Percentiles rank a stretch among this genome's conserved stretches.
phyloP scores from a whole-genome alignment of 2,888 invertebrate species.

The Subacronicta megacephala region DNA sequence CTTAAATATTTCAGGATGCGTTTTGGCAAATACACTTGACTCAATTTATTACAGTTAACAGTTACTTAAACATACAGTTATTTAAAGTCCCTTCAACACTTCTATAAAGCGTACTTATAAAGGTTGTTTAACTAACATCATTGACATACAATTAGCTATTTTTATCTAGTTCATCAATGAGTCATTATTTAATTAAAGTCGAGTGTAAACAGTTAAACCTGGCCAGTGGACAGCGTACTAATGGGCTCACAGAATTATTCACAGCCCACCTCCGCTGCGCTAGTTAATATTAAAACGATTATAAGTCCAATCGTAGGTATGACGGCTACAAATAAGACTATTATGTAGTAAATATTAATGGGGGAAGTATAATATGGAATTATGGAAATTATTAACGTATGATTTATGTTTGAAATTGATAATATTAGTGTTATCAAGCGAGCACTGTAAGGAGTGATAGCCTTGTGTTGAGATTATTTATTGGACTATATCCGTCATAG shows the following conservation, averaged over 20 bases:
- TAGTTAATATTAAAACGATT: slow-evolving; percentile 31
- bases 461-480: too few relatives aligned
- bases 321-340: slow-evolving; percentile 12
- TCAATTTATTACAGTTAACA: too few relatives aligned
- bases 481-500: too few relatives aligned
- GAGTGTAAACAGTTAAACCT: slow-evolving; percentile 47
- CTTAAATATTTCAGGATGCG: too few relatives aligned
- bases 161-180: slow-evolving; percentile 40
- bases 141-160: slow-evolving; percentile 16
- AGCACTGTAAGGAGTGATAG: too few relatives aligned
- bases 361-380: background rate
- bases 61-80: too few relatives aligned
- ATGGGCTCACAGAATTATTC: slow-evolving; percentile 54
- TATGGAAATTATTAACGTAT: background rate
- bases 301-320: slow-evolving; percentile 31
- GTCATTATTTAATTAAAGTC: slow-evolving; percentile 45
- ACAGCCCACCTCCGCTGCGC: slow-evolving; percentile 13
- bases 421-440: too few relatives aligned
- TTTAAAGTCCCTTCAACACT: too few relatives aligned
- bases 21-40: too few relatives aligned
- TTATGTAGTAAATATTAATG: slow-evolving; percentile 20
- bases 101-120: too few relatives aligned
- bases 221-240: slow-evolving; percentile 39
- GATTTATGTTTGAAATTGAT: too few relatives aligned
- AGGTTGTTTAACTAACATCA: too few relatives aligned